Evolutionary conservation across 2,797 vertebrate species (phyloP).

Genomic region (Peromyscus melanophrys): DNA sequence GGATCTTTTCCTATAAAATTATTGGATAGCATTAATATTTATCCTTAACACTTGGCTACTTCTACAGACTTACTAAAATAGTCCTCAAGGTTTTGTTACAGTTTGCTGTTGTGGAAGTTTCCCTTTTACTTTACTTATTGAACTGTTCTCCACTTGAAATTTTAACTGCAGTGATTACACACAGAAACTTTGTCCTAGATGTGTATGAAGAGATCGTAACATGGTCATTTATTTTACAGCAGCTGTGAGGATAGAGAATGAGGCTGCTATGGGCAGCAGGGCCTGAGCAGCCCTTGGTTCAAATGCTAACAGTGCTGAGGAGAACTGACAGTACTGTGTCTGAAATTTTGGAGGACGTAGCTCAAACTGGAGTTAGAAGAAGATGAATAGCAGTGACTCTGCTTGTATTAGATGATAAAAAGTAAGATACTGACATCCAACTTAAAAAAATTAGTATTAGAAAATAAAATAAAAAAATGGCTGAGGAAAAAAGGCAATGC

Average conservation of each 20-base stretch:
- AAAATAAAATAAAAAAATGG: constrained; percentile 26
- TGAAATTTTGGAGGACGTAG: not conserved
- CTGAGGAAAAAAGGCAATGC: not conserved
- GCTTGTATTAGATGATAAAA: not conserved
- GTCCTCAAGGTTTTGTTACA: constrained; percentile 46
- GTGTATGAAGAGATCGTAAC: constrained; percentile 8
- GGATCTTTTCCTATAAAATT: constrained; percentile 48
- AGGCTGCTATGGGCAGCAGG: too few relatives aligned
- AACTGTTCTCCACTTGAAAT: constrained; percentile 13
- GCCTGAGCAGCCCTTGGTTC: too few relatives aligned
- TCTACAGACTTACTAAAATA: constrained; percentile 66
- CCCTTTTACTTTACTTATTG: constrained; percentile 13
- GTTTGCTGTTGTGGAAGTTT: constrained; percentile 41
- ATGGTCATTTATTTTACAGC: not conserved
- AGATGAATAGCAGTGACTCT: constrained; percentile 24
- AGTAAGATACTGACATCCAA: constrained; percentile 13
- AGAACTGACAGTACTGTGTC: not conserved
- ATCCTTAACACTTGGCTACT: constrained; percentile 38
- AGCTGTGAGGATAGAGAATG: not conserved
- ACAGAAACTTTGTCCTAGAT: constrained; percentile 53
- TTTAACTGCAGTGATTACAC: constrained; percentile 12
- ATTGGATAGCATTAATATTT: constrained; percentile 37
- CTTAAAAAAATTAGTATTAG: constrained; percentile 16
- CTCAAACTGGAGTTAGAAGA: not conserved
- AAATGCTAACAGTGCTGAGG: not conserved